Conservation (phyloP, 2,888 invertebrate species). For the Chesias legatella region DNA sequence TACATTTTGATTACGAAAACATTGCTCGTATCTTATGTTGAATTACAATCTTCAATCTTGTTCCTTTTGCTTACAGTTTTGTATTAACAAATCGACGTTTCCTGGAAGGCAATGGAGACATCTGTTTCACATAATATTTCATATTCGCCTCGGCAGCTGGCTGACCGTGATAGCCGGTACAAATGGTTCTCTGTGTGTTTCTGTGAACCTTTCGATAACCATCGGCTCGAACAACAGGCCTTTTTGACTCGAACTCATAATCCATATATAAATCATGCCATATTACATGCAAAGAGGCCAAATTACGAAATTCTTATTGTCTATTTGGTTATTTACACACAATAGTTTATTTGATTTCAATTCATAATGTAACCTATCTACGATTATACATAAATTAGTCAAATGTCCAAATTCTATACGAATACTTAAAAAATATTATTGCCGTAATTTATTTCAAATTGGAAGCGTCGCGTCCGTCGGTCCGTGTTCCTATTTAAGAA, state of each 20-base stretch:
- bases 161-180: constrained; percentile 58
- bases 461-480: constrained; percentile 33
- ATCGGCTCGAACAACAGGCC: constrained; percentile 45
- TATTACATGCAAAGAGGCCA: constrained; percentile 35
- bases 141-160: constrained; percentile 54
- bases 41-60: not conserved
- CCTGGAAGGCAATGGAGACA: constrained; percentile 43
- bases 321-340: constrained; percentile 44
- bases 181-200: constrained; percentile 68
- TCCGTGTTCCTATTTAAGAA: constrained; percentile 39
- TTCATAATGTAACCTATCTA: constrained; percentile 33
- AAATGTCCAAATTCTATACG: constrained; percentile 29
- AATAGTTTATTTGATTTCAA: constrained; percentile 41
- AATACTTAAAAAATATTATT: constrained; percentile 21
- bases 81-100: constrained; percentile 9
- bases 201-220: constrained; percentile 65
- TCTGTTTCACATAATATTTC: constrained; percentile 73
- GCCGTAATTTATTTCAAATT: constrained; percentile 37
- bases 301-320: constrained; percentile 35
- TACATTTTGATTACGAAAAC: constrained; percentile 9
- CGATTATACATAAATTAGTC: constrained; percentile 25
- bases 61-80: not conserved
- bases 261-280: constrained; percentile 51
- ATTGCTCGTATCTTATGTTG: not conserved
- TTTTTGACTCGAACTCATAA: constrained; percentile 54